Conservation (phyloP, 2,113 vertebrate genomes). For the Callorhinus ursinus region DNA sequence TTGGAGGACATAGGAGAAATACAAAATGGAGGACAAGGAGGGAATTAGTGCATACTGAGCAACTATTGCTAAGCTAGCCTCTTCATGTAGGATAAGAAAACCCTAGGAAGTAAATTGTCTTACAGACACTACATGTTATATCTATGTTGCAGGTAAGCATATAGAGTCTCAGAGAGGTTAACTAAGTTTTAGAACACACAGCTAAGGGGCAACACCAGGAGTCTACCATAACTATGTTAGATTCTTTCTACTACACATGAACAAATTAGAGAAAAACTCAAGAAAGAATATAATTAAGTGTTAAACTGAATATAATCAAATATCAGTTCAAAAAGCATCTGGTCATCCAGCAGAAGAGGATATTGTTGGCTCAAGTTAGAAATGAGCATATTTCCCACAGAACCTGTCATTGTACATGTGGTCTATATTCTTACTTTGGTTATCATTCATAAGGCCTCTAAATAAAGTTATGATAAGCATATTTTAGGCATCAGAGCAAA, state of each 20-base stretch:
- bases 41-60: not conserved
- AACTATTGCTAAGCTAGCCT: not conserved
- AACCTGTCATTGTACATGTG: not conserved
- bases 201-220: not conserved
- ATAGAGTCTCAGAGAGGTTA: not conserved
- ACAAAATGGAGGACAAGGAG: not conserved
- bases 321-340: not conserved
- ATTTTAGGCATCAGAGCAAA: slow-evolving; percentile 51
- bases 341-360: not conserved
- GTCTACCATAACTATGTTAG: not conserved
- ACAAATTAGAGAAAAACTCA: not conserved
- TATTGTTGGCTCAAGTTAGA: not conserved
- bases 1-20: not conserved
- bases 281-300: not conserved
- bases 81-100: not conserved
- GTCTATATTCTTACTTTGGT: not conserved
- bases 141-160: not conserved
- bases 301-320: not conserved
- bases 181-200: not conserved
- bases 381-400: not conserved
- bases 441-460: slow-evolving; percentile 42
- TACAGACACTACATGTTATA: not conserved
- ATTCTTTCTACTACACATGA: not conserved
- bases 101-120: not conserved
- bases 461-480: slow-evolving; percentile 56